These are phyloP conservation scores for Sphenodon punctatus DNA, from an alignment of 2,797 vertebrate species.

Conservation along the genomic window DNA sequence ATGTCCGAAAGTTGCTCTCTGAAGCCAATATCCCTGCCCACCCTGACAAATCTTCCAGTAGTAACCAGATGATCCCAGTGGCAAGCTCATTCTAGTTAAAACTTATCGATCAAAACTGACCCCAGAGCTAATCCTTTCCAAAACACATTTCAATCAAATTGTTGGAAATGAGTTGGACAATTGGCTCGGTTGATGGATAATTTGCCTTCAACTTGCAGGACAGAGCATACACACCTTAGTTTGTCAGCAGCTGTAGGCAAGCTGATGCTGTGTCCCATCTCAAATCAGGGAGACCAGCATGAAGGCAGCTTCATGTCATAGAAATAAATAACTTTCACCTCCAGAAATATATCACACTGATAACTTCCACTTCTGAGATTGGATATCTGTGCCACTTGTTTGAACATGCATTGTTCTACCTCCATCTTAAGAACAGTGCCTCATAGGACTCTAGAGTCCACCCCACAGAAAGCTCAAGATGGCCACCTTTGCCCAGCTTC, in stretches of 20 bases:
- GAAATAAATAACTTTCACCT: too few relatives aligned
- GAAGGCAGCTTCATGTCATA: too few relatives aligned
- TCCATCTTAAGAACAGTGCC: accelerated
- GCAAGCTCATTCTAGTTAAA: background rate
- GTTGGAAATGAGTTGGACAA: background rate
- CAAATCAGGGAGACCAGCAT: too few relatives aligned
- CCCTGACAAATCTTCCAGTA: background rate
- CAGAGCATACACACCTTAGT: background rate
- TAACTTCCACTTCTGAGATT: background rate
- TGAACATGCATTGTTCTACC: accelerated
- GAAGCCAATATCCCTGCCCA: accelerated
- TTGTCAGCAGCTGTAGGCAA: accelerated
- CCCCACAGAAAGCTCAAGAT: accelerated
- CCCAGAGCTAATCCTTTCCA: too few relatives aligned
- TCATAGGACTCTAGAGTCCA: background rate
- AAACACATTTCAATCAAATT: too few relatives aligned
- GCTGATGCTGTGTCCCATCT: accelerated
- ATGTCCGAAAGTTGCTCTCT: too few relatives aligned
- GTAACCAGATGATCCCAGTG: background rate
- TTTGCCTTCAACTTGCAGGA: accelerated
- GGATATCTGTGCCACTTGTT: background rate
- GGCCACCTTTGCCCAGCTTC: background rate
- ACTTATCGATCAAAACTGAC: background rate
- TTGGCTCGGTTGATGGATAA: background rate
- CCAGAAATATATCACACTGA: too few relatives aligned